Percentiles rank a stretch among this genome's conserved stretches.
Conservation (phyloP, 2,888 invertebrate species). For the Antheraea assamensis region DNA sequence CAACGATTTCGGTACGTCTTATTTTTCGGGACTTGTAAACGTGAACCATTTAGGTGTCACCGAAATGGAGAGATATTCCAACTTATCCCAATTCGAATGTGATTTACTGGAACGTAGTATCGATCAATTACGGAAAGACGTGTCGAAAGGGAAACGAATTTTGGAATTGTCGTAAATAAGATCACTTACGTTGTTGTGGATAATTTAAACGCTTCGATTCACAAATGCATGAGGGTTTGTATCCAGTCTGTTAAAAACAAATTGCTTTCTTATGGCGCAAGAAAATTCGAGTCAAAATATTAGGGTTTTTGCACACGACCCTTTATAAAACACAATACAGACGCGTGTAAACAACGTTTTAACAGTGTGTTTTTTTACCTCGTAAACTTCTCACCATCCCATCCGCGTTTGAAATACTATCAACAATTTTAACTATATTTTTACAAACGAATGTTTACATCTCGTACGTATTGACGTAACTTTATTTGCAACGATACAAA, state of each 20-base stretch:
- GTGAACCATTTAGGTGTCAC: slow-evolving; percentile 49
- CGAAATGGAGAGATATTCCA: slow-evolving; percentile 55
- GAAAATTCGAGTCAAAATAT: not conserved
- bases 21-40: slow-evolving; percentile 56
- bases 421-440: no score
- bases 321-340: no score
- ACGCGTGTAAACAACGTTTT: no score
- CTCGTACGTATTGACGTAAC: no score
- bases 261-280: not conserved
- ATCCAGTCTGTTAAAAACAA: not conserved
- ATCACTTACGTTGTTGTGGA: not conserved
- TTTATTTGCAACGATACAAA: no score
- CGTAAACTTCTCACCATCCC: no score
- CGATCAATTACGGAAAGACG: slow-evolving; percentile 55
- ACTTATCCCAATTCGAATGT: slow-evolving; percentile 55
- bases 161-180: slow-evolving; percentile 47
- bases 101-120: slow-evolving; percentile 56
- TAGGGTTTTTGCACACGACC: no score
- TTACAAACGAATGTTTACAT: no score
- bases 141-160: slow-evolving; percentile 52
- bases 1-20: slow-evolving; percentile 66
- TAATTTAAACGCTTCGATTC: not conserved
- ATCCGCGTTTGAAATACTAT: no score
- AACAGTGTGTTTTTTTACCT: no score
- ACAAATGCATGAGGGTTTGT: not conserved